Base-by-base conservation (phyloP, 2,113 vertebrate species). In the Dipodomys merriami region DNA sequence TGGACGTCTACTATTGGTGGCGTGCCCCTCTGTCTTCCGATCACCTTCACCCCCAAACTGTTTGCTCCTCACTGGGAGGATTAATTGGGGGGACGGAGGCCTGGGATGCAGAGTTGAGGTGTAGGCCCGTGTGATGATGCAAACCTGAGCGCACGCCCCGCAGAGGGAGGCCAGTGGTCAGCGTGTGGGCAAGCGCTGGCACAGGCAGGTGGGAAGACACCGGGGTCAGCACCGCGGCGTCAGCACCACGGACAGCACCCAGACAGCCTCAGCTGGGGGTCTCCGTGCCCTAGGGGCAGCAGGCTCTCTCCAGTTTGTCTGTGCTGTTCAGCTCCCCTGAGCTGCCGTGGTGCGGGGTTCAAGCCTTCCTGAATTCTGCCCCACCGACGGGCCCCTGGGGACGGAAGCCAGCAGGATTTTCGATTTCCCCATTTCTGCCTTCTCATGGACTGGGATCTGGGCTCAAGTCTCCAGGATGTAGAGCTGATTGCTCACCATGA, bases 231-330 rank as follows among this genome's bases (percentile, higher is more conserved):
- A 94, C 92, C 79, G 0, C 0, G 60, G 83, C 1, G 20, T 68
- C 73, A 91, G 92, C 44, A 94, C 94, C 79, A 1, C 0, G 60
- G 83, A 92, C 76, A 88, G 86, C 18, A 0, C 67, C 69, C 6
- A 29, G 65, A 7, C 3, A 1, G 27, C 16, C 6, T 11, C 2
- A 0, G 35, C 30, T 2, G n/a, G 11, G 5, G 25, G 6, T 5
- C 13, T 0, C 2, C 62, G 5, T 18, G 10, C 9, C 7, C 10
- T 29, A 12, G 71, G 67, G 23, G 20, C 29, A 16, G 44, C 30
- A 2, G 69, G 0, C 5, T 6, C 25, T 44, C n/a, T 23, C 60
- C 49, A 20, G 20, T 16, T 18, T 20, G 53, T 35, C 27, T 30
- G 30, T 11, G 22, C 3, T 20, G 29, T 29, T 2, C 30, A 53